Evolutionary conservation across 1,140 invertebrate genomes (phyloP).

Genomic region (Drosophila sechellia): DNA sequence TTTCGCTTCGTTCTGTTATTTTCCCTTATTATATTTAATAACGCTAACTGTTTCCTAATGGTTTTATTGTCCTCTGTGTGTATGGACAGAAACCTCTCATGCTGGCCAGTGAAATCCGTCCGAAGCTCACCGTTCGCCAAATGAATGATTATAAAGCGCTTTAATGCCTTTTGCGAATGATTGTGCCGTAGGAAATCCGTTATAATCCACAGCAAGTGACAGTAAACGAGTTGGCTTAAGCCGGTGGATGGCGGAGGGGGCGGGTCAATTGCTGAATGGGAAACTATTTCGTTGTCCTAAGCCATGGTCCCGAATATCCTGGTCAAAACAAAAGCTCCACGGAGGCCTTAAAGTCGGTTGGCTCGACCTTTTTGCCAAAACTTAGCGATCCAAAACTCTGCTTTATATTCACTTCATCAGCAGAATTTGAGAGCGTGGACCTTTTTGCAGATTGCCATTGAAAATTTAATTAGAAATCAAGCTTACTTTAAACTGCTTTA

Average conservation of each 20-base stretch:
- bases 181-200: constrained; percentile 73
- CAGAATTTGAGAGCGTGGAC: constrained; percentile 2
- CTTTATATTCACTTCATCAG: neutral
- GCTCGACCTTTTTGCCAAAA: constrained; percentile 17
- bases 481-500: constrained; percentile 60
- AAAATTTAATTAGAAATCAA: constrained; percentile 20
- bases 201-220: constrained; percentile 82
- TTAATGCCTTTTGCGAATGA: constrained; percentile 80
- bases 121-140: constrained; percentile 63
- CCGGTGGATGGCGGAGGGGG: neutral
- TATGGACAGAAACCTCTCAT: constrained; percentile 11
- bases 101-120: constrained; percentile 33
- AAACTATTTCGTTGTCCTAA: constrained; percentile 69
- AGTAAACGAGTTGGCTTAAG: constrained; percentile 72
- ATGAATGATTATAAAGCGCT: constrained; percentile 80
- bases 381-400: constrained; percentile 21
- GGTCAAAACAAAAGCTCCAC: constrained; percentile 24
- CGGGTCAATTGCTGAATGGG: constrained; percentile 43
- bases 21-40: too few species aligned
- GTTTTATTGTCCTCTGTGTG: constrained; percentile 9
- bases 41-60: too few species aligned
- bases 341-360: constrained; percentile 3
- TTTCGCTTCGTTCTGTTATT: too few species aligned
- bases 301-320: constrained; percentile 36
- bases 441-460: constrained; percentile 35